Conservation (phyloP, 23 tunicate genomes). For the Diplosoma virens region DNA sequence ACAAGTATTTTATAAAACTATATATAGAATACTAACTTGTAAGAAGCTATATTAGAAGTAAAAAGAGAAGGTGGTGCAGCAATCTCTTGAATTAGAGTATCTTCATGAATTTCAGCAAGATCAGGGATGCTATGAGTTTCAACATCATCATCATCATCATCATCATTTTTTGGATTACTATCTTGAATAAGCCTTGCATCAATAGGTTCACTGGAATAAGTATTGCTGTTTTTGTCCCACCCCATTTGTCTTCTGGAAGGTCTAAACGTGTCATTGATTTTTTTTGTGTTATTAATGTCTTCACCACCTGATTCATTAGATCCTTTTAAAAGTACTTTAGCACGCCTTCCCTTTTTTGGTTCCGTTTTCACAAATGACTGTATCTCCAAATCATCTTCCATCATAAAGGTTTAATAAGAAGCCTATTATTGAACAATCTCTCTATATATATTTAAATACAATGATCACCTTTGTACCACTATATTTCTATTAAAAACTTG, state of each 20-base stretch:
- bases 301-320: neutral
- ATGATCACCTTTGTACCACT: no score
- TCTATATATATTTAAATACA: no score
- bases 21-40: neutral
- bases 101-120: constrained; percentile 71
- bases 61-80: constrained; percentile 69
- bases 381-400: constrained; percentile 29
- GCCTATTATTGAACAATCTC: no score
- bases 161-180: neutral
- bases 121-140: constrained; percentile 75
- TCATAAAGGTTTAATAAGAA: no score
- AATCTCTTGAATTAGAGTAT: constrained; percentile 61
- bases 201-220: neutral
- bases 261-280: neutral
- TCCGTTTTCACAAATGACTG: neutral
- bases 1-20: no score
- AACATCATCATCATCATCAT: constrained; percentile 20
- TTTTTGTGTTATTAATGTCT: neutral
- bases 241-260: constrained; percentile 65
- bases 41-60: constrained; percentile 51
- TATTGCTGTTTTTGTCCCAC: constrained; percentile 25
- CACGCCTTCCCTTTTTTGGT: constrained; percentile 45
- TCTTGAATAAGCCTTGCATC: constrained; percentile 45
- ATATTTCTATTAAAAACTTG: no score
- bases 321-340: neutral